These are phyloP conservation scores for Threskiornis aethiopicus DNA, from an alignment of 2,797 vertebrate species.

Conservation along the genomic window DNA sequence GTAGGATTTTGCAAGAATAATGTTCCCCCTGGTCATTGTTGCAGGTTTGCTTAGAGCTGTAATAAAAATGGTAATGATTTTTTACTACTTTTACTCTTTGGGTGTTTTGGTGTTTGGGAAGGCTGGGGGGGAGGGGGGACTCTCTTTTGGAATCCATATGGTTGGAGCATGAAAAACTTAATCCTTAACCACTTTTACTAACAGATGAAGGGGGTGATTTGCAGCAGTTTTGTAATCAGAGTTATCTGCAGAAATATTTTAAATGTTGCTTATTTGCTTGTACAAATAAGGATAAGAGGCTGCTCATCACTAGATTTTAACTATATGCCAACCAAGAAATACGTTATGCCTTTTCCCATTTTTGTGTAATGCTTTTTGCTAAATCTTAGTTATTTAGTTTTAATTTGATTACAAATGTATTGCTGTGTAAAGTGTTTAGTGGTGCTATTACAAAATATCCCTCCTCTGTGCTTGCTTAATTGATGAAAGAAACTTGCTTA, in stretches of 20 bases:
- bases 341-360: neutral
- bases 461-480: neutral
- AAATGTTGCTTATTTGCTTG: neutral
- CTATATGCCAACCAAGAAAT: neutral
- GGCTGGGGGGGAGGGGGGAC: no score
- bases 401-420: neutral
- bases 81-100: neutral
- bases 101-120: neutral
- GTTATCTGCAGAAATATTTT: neutral
- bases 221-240: neutral
- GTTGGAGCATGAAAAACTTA: neutral
- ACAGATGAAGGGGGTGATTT: neutral
- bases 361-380: neutral
- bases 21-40: constrained; percentile 46
- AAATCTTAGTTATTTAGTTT: neutral
- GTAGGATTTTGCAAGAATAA: constrained; percentile 36
- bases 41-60: constrained; percentile 53
- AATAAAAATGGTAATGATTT: constrained; percentile 44
- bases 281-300: neutral
- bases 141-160: neutral
- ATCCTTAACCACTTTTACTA: neutral
- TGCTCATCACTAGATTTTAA: neutral
- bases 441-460: neutral
- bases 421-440: neutral
- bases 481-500: neutral